These are phyloP conservation scores for Oxystoma pomonae DNA, from an alignment of 2,888 invertebrate genomes.

Conservation along the genomic window DNA sequence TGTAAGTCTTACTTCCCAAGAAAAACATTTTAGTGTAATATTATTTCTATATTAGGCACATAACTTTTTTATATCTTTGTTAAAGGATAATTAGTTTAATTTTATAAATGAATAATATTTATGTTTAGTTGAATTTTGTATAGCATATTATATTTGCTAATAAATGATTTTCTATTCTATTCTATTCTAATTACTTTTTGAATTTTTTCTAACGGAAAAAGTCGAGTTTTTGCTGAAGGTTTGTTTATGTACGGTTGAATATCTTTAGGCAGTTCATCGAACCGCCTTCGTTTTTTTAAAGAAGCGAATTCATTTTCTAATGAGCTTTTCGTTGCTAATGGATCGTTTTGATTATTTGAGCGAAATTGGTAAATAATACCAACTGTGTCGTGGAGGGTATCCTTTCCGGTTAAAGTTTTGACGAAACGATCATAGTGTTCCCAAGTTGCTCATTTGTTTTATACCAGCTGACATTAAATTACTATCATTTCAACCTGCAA, in stretches of 20 bases:
- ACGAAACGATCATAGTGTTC: slow-evolving; percentile 25
- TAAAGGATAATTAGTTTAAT: too few relatives aligned
- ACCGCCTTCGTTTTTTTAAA: slow-evolving; percentile 7
- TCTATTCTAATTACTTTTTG: background rate
- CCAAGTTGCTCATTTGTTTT: background rate
- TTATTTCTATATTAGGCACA: too few relatives aligned
- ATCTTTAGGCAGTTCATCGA: slow-evolving; percentile 10
- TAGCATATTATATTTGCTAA: too few relatives aligned
- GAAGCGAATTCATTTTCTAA: background rate
- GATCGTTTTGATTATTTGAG: too few relatives aligned
- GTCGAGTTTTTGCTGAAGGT: background rate
- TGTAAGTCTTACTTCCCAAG: too few relatives aligned
- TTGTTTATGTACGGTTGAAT: background rate
- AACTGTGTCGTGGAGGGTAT: slow-evolving; percentile 24
- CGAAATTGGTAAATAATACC: slow-evolving; percentile 23
- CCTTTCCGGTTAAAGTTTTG: slow-evolving; percentile 21
- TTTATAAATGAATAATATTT: too few relatives aligned
- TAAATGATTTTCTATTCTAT: too few relatives aligned
- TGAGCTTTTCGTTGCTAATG: too few relatives aligned
- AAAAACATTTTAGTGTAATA: too few relatives aligned
- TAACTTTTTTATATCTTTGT: too few relatives aligned
- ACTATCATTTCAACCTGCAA: slow-evolving; percentile 6
- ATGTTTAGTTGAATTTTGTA: too few relatives aligned
- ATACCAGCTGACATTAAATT: slow-evolving; percentile 20
- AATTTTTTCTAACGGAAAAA: background rate